Evolutionary conservation across 2,797 vertebrate genomes (phyloP), one percentile per base, ranked within the genome.

Genomic region (Oophaga sylvatica): DNA sequence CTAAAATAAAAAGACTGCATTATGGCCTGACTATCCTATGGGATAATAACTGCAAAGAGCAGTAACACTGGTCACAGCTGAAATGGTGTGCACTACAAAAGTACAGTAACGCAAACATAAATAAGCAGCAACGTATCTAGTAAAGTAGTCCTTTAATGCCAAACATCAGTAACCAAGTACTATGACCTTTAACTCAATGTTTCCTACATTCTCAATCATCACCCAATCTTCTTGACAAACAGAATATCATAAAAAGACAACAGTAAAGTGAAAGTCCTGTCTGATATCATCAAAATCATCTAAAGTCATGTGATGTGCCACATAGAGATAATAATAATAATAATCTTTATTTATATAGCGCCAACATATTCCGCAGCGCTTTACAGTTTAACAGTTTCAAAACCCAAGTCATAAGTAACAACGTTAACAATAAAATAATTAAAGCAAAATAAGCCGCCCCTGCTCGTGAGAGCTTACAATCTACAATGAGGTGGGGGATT

Each of bases 41-140:
- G 71, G 73, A 65, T 77, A 85, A 76, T 77, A 53, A 84, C 35
- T 29, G 59, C 57, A 77, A 56, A 76, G 8, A 31, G 59, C 59
- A 60, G 53, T 60, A 63, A 9, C 17, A 26, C 10, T 75, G 57
- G 31, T 45, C 22, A 26, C 35, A 31, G 71, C 22, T 65, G 62
- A 65, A 63, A 65, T 16, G 77, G 71, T 8, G 35, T 56, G 81
- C 19, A 71, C 53, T 71, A 22, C 48, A 56, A 76, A 63, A 59
- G 9, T 75, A 45, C 2, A 17, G 57, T 26, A 77, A 62, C 48
- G 63, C 41, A 63, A 57, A 3, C 35, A 48, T 60, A 31, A n/a
- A 83, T 35, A 60, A 84, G 82, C n/a, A 12, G 26, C 60, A 80
- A 60, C 22, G 78, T 35, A 41, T 19, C 26, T 20, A 10, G 8